A percentile compares a stretch with the other conserved stretches of the same genome.
These are phyloP conservation scores for Agrotis ipsilon DNA, from an alignment of 2,888 invertebrate genomes.

Conservation along the genomic window DNA sequence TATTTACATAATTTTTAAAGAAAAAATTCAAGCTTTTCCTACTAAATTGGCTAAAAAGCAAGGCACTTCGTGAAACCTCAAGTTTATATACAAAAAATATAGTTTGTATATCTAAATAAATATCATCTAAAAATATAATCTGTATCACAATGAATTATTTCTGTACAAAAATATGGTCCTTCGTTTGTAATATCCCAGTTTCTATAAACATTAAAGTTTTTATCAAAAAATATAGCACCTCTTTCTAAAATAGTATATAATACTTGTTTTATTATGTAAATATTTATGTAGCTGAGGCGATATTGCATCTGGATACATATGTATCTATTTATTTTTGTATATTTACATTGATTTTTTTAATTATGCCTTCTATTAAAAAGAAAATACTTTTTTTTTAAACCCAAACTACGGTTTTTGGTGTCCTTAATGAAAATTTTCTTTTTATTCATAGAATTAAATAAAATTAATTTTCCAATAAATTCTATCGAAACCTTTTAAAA, in stretches of 20 bases:
- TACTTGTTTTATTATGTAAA: slow-evolving; percentile 62
- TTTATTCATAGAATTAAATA: background rate
- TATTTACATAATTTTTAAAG: slow-evolving; percentile 64
- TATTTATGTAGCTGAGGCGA: slow-evolving; percentile 20
- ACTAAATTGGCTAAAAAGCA: slow-evolving; percentile 73
- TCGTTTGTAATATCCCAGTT: slow-evolving; percentile 71
- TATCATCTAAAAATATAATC: slow-evolving; percentile 86
- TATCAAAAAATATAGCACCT: slow-evolving; percentile 76
- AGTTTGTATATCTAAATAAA: slow-evolving; percentile 76
- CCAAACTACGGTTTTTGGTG: background rate
- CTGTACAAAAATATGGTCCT: slow-evolving; percentile 82
- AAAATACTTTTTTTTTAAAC: no score
- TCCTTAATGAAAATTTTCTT: slow-evolving; percentile 13
- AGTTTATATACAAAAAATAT: slow-evolving; percentile 74
- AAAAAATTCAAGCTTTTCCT: slow-evolving; percentile 66
- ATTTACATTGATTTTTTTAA: slow-evolving; percentile 13
- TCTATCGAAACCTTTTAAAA: background rate
- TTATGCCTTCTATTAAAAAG: slow-evolving; percentile 13
- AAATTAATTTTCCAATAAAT: background rate
- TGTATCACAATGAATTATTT: slow-evolving; percentile 82
- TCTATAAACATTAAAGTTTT: slow-evolving; percentile 47
- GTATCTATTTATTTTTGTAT: slow-evolving; percentile 10
- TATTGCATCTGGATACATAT: background rate
- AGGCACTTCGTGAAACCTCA: slow-evolving; percentile 76
- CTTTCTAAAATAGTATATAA: slow-evolving; percentile 65